Conservation (phyloP, 1,140 invertebrate genomes). For the Centruroides vittatus region DNA sequence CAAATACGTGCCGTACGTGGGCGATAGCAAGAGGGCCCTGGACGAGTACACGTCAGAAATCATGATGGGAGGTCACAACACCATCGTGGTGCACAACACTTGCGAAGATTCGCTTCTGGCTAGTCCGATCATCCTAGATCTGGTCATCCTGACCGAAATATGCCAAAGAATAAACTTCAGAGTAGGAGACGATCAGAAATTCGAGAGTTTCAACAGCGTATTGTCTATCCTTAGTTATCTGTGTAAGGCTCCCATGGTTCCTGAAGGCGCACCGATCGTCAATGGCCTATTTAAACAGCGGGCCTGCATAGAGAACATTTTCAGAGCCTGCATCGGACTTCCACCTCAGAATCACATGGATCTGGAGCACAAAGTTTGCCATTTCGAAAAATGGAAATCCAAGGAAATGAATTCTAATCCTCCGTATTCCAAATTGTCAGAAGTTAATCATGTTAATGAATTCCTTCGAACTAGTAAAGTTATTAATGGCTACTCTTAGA, state of each 20-base stretch:
- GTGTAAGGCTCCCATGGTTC: constrained; percentile 57
- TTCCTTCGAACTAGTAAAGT: too few relatives aligned
- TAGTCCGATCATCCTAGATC: constrained; percentile 79
- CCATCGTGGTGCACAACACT: constrained; percentile 87
- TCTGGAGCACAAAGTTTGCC: constrained; percentile 36
- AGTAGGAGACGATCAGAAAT: constrained; percentile 28
- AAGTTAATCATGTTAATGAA: too few relatives aligned
- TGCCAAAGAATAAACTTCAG: constrained; percentile 62
- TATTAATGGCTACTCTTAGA: too few relatives aligned
- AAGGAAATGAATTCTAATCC: background rate
- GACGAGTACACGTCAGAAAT: constrained; percentile 95
- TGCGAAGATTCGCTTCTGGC: constrained; percentile 94
- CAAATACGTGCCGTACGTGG: constrained; percentile 93
- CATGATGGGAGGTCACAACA: constrained; percentile 85
- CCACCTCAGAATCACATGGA: constrained; percentile 65
- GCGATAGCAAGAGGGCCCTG: constrained; percentile 91
- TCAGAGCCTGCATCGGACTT: constrained; percentile 70
- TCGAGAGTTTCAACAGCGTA: constrained; percentile 53
- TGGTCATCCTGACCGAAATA: constrained; percentile 74
- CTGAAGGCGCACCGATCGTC: constrained; percentile 55
- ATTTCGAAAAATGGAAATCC: constrained; percentile 11
- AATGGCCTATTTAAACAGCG: constrained; percentile 83
- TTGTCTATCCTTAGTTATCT: constrained; percentile 76
- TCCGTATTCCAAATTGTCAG: too few relatives aligned
- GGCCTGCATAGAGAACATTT: constrained; percentile 71